Percentiles rank a stretch among this genome's conserved stretches.
Conservation (phyloP, 2,888 invertebrate species). For the Polydrusus tereticollis region DNA sequence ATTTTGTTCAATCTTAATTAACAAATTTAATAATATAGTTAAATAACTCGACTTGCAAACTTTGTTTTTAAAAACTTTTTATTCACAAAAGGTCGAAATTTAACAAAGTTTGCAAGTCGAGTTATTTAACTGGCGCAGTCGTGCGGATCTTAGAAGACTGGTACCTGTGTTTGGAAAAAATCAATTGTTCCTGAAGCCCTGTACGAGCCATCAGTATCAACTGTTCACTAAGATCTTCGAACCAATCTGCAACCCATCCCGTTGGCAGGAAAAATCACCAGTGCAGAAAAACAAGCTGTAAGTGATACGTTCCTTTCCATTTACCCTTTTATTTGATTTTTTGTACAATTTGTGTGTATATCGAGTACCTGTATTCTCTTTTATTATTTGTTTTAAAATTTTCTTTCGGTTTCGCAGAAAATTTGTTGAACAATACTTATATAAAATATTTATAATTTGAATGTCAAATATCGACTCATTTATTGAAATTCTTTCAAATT, state of each 20-base stretch:
- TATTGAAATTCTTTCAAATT: background rate
- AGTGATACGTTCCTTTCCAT: background rate
- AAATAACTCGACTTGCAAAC: too few relatives aligned
- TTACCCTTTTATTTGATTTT: background rate
- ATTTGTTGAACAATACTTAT: background rate
- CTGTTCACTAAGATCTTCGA: slow-evolving; percentile 13
- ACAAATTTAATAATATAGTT: too few relatives aligned
- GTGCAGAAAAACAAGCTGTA: background rate
- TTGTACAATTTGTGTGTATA: background rate
- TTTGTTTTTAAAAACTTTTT: too few relatives aligned
- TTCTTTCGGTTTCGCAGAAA: background rate
- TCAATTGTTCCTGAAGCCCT: background rate
- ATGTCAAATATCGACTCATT: background rate
- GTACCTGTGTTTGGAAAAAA: background rate
- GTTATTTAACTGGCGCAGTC: slow-evolving; percentile 19
- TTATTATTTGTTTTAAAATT: background rate
- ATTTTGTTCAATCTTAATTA: too few relatives aligned
- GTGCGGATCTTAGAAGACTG: slow-evolving; percentile 14
- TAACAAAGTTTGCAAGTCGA: background rate
- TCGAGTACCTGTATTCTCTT: background rate
- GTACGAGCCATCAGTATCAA: too few relatives aligned
- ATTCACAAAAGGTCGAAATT: too few relatives aligned
- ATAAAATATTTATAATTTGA: background rate
- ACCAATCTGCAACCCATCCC: background rate
- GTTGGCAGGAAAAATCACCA: background rate